These are phyloP conservation scores for Sarcophaga subvicina DNA, from an alignment of 2,888 invertebrate genomes.

Conservation along the genomic window DNA sequence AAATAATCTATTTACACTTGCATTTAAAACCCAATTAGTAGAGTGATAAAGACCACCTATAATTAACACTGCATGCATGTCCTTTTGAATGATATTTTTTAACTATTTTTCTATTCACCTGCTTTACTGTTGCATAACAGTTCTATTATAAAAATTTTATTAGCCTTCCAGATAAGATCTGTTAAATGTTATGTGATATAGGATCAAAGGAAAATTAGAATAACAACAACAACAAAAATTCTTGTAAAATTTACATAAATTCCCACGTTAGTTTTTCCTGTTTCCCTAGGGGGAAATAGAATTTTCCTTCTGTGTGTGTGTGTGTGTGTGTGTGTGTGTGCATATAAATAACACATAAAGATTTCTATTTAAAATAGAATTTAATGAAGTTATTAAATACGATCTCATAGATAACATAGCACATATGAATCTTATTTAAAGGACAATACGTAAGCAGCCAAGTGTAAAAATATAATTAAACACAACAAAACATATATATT, in stretches of 20 bases:
- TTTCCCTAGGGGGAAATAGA: not conserved
- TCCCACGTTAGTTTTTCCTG: slow-evolving; percentile 56
- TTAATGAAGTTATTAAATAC: slow-evolving; percentile 59
- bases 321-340: not conserved
- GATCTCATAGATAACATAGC: slow-evolving; percentile 26
- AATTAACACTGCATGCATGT: slow-evolving; percentile 64
- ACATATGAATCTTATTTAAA: slow-evolving; percentile 58
- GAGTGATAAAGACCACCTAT: slow-evolving; percentile 37
- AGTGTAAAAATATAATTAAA: slow-evolving; percentile 58
- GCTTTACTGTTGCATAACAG: slow-evolving; percentile 13
- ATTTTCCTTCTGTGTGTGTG: not conserved
- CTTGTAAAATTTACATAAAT: slow-evolving; percentile 64
- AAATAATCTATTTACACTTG: not conserved
- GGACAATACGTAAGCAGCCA: slow-evolving; percentile 23
- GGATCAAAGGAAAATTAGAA: slow-evolving; percentile 18
- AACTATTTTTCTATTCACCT: slow-evolving; percentile 50
- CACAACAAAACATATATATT: slow-evolving; percentile 2
- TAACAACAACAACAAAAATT: not conserved
- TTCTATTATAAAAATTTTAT: slow-evolving; percentile 8
- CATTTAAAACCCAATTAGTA: slow-evolving; percentile 37
- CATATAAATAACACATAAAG: slow-evolving; percentile 18
- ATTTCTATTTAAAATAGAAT: slow-evolving; percentile 34
- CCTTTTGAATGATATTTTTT: slow-evolving; percentile 28
- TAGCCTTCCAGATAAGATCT: slow-evolving; percentile 50
- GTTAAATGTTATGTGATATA: slow-evolving; percentile 41